These are phyloP conservation scores for Jacana jacana DNA, from an alignment of 2,113 vertebrate species.

Conservation along the genomic window DNA sequence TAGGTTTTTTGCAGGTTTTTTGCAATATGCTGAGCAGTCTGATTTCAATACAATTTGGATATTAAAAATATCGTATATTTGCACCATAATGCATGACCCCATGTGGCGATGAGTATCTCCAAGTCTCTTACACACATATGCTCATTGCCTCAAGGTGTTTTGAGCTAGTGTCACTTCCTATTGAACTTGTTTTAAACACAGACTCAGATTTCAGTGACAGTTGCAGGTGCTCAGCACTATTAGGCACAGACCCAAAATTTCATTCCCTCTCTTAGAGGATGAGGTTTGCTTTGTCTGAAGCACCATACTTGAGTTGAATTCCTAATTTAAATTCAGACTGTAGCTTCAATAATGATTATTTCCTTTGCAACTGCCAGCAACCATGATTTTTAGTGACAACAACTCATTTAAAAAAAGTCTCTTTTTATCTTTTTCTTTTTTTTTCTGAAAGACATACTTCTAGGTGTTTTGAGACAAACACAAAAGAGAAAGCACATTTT, in stretches of 20 bases:
- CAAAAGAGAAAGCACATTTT: neutral
- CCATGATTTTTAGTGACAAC: slow-evolving; percentile 4
- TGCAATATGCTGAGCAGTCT: neutral
- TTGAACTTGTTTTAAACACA: neutral
- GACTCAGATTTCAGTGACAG: neutral
- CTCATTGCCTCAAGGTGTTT: neutral
- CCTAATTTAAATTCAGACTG: neutral
- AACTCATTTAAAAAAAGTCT: neutral
- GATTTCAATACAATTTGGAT: neutral
- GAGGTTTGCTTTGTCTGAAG: neutral
- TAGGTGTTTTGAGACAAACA: neutral
- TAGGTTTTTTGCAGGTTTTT: neutral
- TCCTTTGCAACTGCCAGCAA: neutral
- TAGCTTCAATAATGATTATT: neutral
- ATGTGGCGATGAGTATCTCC: neutral
- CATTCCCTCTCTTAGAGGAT: neutral
- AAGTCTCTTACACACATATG: neutral
- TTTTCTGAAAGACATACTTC: neutral
- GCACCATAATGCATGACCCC: neutral
- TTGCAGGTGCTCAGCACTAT: neutral
- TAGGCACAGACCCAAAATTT: neutral
- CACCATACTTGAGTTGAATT: neutral
- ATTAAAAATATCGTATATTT: neutral
- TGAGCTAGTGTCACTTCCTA: neutral
- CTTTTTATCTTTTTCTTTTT: neutral